Evolutionary conservation across 2,888 invertebrate genomes (phyloP).

Genomic region (Drosophila vallismaia): DNA sequence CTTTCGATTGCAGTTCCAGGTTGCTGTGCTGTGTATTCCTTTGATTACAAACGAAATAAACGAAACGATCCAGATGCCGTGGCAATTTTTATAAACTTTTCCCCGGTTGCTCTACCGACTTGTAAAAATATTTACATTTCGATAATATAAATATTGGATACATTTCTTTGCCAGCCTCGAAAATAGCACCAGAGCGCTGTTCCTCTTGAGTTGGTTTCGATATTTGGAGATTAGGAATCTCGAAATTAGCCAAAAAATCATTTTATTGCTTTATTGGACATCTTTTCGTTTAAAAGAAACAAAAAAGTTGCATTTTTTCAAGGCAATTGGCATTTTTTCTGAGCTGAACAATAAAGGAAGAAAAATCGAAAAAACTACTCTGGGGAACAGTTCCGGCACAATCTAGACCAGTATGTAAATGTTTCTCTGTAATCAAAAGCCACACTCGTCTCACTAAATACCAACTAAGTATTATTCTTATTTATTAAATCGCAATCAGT

Average conservation of each 20-base stretch:
- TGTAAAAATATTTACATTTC: slow-evolving; percentile 77
- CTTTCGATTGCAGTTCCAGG: slow-evolving; percentile 36
- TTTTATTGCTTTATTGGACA: not conserved
- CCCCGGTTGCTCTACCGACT: slow-evolving; percentile 32
- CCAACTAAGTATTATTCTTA: slow-evolving; percentile 14
- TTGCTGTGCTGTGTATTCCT: slow-evolving; percentile 45
- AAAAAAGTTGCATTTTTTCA: not conserved
- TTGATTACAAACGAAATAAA: slow-evolving; percentile 79
- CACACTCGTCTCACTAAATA: not conserved
- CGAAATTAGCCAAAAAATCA: not conserved
- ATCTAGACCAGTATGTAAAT: slow-evolving; percentile 37
- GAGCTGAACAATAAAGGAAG: slow-evolving; percentile 5
- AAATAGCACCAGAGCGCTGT: no score
- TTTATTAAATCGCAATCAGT: slow-evolving; percentile 29
- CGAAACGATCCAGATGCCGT: slow-evolving; percentile 75
- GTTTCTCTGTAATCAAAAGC: not conserved
- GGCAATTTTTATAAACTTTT: slow-evolving; percentile 73
- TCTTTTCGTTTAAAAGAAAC: not conserved
- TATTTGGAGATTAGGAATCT: not conserved
- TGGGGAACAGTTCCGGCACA: slow-evolving; percentile 39
- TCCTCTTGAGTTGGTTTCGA: slow-evolving; percentile 5
- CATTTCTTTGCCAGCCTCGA: not conserved
- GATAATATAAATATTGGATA: slow-evolving; percentile 67
- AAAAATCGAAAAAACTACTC: slow-evolving; percentile 13
- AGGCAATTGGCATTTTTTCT: slow-evolving; percentile 9